phyloP scores from a whole-genome alignment of 2,888 invertebrate genomes.

The Tenodera sinensis region DNA sequence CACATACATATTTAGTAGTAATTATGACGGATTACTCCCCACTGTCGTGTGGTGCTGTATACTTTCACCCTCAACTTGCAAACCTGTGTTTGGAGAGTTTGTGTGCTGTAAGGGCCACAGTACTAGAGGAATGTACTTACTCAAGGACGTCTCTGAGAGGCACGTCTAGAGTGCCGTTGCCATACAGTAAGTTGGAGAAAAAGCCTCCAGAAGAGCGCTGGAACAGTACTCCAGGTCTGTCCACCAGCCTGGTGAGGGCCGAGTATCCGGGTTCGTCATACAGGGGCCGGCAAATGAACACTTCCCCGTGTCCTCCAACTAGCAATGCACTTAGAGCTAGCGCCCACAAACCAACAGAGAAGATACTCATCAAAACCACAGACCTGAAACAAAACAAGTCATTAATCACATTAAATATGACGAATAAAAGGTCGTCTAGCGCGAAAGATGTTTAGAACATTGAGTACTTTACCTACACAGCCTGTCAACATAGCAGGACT shows the following conservation, averaged over 20 bases:
- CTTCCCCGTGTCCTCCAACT: constrained; percentile 63
- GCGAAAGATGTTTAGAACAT: too few species aligned
- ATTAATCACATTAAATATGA: too few species aligned
- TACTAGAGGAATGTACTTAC: constrained; percentile 38
- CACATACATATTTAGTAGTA: too few species aligned
- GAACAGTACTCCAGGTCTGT: constrained; percentile 61
- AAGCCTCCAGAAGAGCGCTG: constrained; percentile 46
- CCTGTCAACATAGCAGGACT: too few species aligned
- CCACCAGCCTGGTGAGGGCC: constrained; percentile 61
- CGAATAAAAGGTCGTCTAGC: too few species aligned
- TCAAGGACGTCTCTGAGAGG: constrained; percentile 52
- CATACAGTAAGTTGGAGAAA: constrained; percentile 53
- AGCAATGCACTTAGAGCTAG: constrained; percentile 56
- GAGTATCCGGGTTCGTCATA: constrained; percentile 63
- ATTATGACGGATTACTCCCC: too few species aligned
- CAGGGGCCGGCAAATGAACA: constrained; percentile 68
- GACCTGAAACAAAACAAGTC: constrained; percentile 45
- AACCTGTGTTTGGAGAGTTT: too few species aligned
- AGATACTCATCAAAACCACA: constrained; percentile 54
- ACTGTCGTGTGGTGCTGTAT: too few species aligned
- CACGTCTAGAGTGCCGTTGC: constrained; percentile 53
- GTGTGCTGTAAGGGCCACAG: too few species aligned
- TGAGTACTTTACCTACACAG: too few species aligned
- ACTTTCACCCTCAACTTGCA: too few species aligned
- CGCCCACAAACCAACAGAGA: constrained; percentile 59